Evolutionary conservation across 2,888 invertebrate genomes (phyloP), one percentile per base, ranked within the genome.

Genomic region (Morpho achilles): DNA sequence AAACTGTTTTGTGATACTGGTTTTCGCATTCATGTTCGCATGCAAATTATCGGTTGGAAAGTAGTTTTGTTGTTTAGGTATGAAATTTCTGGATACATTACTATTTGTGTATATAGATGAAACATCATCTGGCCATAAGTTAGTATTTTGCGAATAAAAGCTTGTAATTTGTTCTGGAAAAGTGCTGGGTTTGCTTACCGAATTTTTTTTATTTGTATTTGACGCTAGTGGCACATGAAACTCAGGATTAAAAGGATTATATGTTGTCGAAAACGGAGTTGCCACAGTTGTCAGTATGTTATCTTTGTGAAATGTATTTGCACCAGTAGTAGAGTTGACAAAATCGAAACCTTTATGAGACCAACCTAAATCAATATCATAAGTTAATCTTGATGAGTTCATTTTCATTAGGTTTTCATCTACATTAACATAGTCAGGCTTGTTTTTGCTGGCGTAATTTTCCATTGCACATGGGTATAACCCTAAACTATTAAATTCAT

Each of bases 401-500:
- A 88, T 86, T 75, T 90, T 90, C 86, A 89, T 89, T 39, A 90
- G 72, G 68, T 81, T 88, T 51, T 90, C 90, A 67, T 90, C 90
- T 22, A 89, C 80, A 68, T 82, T 85, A 47, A 79, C 65, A 63
- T 76, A 87, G 51, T 90, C 89, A 1, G 84, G 49, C 75, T 90
- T 90, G 66, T 75, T 87, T 75, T 90, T 90, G 6, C 82, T 70
- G 7, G 82, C 63, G 69, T 87, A 90, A 68, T 88, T 89, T 67
- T 90, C 90, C 80, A 90, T 86, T 2, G 90, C 90, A 70, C 90
- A 90, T 2, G 90, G 90, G 69, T 90, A 90, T 10, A 90, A 75
- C 0, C 87, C 85, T 9, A 90, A 76, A 57, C 80, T 82, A 63
- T 88, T 89, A 61, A 84, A 90, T 64, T 90, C 90, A 62, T 89